Base-by-base conservation (phyloP, 2,888 invertebrate species). In the Allacma fusca region DNA sequence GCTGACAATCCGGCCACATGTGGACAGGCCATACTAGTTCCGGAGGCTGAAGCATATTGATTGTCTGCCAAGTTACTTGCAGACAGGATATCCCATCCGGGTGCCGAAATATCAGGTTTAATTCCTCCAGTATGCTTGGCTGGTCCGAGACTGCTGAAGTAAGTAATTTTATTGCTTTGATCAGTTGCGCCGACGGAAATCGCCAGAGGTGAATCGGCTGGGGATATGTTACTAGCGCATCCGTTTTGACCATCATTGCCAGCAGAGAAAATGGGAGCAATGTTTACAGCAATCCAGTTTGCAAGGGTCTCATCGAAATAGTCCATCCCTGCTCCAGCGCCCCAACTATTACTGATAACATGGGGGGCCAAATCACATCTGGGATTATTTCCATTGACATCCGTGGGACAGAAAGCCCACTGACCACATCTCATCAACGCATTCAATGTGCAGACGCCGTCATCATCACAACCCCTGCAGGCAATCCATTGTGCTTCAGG, bases 351-450 rank as follows among this genome's bases (percentile, higher is more conserved):
- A n/a, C 23, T 59, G 19, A 82, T 78, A 16, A 81, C 28, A 16
- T 80, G 73, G 0, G 81, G 81, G 0, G 81, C 80, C 43, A 80
- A 75, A 19, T 69, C 71, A 26, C 82, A 82, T n/a, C 80, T 77
- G 12, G 65, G 69, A 0, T 44, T 34, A 16, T 65, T 50, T 16
- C 81, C 81, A 29, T 82, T 71, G 0, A 76, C 40, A 2, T 67
- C 34, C 0, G 81, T 80, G 1, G 81, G 82, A 59, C 82, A 82
- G 0, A 71, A 21, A 26, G 81, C 70, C 19, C 76, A 81, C 57
- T 81, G 79, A 1, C 78, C 81, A 43, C 82, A 81, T 21, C 28
- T 50, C 12, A 62, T 2, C 7, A 81, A 59, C n/a, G 71, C 77
- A 5, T n/a, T 65, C 13, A 73, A 57, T 0, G 73, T 57, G 50